Base-by-base conservation (phyloP, 37 sponge, comb jelly and placozoan genomes). In the Crambe crambe region DNA sequence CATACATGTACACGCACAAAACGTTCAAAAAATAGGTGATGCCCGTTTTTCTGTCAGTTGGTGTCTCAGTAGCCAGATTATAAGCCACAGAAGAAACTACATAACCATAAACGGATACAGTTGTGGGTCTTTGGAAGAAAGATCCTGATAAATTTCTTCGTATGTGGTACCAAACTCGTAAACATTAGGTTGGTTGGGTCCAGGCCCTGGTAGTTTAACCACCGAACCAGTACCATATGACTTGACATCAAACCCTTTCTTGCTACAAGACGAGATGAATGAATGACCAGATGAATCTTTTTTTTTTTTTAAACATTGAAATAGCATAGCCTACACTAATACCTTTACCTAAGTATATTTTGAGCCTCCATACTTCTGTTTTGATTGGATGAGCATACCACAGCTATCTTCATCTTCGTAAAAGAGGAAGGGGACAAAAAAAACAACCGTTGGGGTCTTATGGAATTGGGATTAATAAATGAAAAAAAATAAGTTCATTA, bases 331-430 rank as follows among this genome's bases (percentile, higher is more conserved):
- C 37, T 35, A 36, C 12, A 47, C 51, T 15, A 47, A 12, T 20
- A 6, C 35, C 10, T 2, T 79, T 83, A 94, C 97, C 93, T 91
- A 44, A 98, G 89, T 15, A 98, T 42, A 51, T 87, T 77, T 68
- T 98, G 99, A 1, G 99, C 94, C 69, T 95, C 99, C 99, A 98
- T 98, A 64, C 99, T 98, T 65, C 99, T 82, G 87, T 98, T 98
- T 82, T 94, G 92, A 76, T 98, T 98, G 67, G 96, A 96, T 36
- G 99, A 98, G 64, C 99, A 98, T 68, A 98, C 99, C 59, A 98
- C 96, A 2, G 99, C 99, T 59, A 98, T 80, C 65, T 74, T 87
- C 70, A 70, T 31, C 35, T 56, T 56, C 34, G 47, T 1, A 6
- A 73, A 20, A 54, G 58, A 47, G 60, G 25, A 25, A 29, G 32